These are phyloP conservation scores for Helicoverpa zea DNA, from an alignment of 1,140 invertebrate species.

Conservation along the genomic window DNA sequence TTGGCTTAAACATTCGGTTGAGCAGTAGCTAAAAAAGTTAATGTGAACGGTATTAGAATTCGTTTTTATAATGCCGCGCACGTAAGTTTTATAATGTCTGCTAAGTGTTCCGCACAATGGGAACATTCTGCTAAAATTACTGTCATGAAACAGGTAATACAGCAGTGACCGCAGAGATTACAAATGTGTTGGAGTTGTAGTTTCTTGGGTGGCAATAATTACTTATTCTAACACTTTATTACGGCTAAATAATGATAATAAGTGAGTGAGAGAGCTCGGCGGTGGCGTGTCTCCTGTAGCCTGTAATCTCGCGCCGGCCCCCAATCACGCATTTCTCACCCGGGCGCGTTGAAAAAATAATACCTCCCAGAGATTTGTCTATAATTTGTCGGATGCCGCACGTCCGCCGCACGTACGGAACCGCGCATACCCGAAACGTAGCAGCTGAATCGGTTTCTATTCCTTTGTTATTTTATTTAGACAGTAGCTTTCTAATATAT, in stretches of 20 bases:
- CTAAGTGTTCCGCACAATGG: conserved; percentile 41
- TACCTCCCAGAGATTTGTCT: conserved; percentile 80
- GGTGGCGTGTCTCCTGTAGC: conserved; percentile 73
- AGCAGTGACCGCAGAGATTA: conserved; percentile 54
- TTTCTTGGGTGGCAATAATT: conserved; percentile 81
- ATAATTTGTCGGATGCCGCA: conserved; percentile 82
- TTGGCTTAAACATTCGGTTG: conserved; percentile 53
- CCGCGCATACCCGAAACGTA: conserved; percentile 49
- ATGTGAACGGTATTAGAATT: conserved; percentile 52
- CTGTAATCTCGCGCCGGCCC: conserved; percentile 83
- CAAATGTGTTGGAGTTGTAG: conserved; percentile 52
- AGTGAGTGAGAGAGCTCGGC: conserved; percentile 73
- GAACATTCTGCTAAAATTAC: conserved; percentile 42
- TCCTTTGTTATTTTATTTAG: conserved; percentile 70
- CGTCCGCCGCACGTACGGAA: conserved; percentile 64
- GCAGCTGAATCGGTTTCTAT: conserved; percentile 61
- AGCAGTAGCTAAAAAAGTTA: conserved; percentile 58
- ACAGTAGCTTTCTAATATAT: conserved; percentile 70
- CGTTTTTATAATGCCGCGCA: conserved; percentile 45
- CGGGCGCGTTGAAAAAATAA: conserved; percentile 85
- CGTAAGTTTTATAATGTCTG: conserved; percentile 49
- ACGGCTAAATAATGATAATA: conserved; percentile 82
- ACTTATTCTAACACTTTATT: conserved; percentile 81
- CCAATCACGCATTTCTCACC: conserved; percentile 86
- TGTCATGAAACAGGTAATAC: conserved; percentile 44